These are phyloP conservation scores for Cosmorhoe ocellata DNA, from an alignment of 2,888 invertebrate genomes.

Conservation along the genomic window DNA sequence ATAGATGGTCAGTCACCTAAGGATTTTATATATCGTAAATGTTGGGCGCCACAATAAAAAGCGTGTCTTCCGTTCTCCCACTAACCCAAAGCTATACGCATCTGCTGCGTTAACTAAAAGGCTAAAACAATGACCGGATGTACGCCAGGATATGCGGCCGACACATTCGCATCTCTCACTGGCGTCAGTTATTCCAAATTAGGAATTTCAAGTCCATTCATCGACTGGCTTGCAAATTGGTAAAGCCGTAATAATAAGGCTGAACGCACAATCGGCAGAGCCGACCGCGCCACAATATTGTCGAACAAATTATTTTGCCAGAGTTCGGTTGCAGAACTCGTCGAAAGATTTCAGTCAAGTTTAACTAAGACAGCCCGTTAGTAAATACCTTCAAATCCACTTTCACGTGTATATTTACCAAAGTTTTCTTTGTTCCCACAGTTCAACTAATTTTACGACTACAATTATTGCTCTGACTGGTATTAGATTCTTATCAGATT, in stretches of 20 bases:
- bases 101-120: conserved; percentile 47
- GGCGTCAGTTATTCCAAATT: conserved; percentile 60
- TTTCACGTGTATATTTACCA: conserved; percentile 11
- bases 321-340: too few relatives aligned
- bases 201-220: conserved; percentile 42
- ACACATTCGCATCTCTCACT: conserved; percentile 60
- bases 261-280: too few relatives aligned
- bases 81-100: conserved; percentile 50
- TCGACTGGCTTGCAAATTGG: conserved; percentile 34
- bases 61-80: conserved; percentile 37
- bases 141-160: conserved; percentile 63
- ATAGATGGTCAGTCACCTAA: too few relatives aligned
- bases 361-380: too few relatives aligned
- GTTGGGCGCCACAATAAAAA: conserved; percentile 4
- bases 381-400: too few relatives aligned
- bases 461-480: not conserved
- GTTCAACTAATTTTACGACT: conserved; percentile 6
- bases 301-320: too few relatives aligned
- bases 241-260: too few relatives aligned
- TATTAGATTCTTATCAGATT: conserved; percentile 12
- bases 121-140: conserved; percentile 69
- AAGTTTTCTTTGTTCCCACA: conserved; percentile 2
- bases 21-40: too few relatives aligned
- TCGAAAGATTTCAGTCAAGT: too few relatives aligned
- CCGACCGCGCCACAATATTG: too few relatives aligned